These are phyloP conservation scores for Sapayoa aenigma DNA, from an alignment of 2,113 vertebrate genomes.

Conservation along the genomic window DNA sequence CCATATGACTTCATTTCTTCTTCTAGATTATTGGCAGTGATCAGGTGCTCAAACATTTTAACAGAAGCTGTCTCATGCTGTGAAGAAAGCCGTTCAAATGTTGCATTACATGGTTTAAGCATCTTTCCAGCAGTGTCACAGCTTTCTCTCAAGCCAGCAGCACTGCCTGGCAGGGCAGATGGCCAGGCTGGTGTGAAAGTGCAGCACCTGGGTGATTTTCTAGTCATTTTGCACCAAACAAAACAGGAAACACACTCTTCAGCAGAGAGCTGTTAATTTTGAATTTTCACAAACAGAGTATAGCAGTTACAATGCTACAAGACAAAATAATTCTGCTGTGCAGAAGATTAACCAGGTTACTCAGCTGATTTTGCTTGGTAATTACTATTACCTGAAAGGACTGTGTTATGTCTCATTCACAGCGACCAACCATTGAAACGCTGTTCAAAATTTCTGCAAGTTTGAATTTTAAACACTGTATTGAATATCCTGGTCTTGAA, in stretches of 20 bases:
- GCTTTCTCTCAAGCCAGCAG: background rate
- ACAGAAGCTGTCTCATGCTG: conserved; percentile 89
- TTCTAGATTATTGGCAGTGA: conserved; percentile 78
- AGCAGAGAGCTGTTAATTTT: background rate
- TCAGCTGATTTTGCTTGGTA: background rate
- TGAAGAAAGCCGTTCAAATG: background rate
- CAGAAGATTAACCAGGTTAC: background rate
- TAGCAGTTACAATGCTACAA: background rate
- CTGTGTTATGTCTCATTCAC: background rate
- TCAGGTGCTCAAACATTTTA: conserved; percentile 90
- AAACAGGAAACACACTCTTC: background rate
- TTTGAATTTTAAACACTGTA: background rate
- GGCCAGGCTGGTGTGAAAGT: background rate
- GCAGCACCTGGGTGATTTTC: background rate
- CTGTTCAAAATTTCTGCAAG: background rate
- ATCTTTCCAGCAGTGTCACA: background rate
- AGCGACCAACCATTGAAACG: background rate
- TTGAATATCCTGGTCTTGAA: background rate
- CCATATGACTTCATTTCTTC: conserved; percentile 78
- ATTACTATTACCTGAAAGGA: background rate
- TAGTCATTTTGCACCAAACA: background rate
- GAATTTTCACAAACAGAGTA: background rate
- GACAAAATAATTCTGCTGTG: background rate
- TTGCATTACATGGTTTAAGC: background rate
- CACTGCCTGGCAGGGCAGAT: background rate